phyloP scores from a whole-genome alignment of 1,140 invertebrate species.

The Drosophila setifemur region DNA sequence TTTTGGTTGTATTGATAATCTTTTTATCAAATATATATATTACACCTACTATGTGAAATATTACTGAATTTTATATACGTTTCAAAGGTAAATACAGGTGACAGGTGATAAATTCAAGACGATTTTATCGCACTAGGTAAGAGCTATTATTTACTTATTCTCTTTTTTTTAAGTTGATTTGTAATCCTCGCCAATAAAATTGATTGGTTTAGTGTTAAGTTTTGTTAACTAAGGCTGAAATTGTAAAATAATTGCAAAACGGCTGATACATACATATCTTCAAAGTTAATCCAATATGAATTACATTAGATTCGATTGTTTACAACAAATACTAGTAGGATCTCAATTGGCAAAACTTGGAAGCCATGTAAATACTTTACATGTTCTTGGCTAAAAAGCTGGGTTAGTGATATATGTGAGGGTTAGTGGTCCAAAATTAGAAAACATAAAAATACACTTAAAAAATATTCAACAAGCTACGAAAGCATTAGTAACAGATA shows the following conservation, averaged over 20 bases:
- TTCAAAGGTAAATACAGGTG: too few relatives aligned
- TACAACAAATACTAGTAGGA: slow-evolving; percentile 4
- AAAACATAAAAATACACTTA: slow-evolving; percentile 9
- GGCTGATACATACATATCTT: too few relatives aligned
- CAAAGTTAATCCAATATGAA: neutral
- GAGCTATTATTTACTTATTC: too few relatives aligned
- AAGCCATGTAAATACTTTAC: neutral
- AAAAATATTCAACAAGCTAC: slow-evolving; percentile 61
- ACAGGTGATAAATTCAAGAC: too few relatives aligned
- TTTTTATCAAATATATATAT: too few relatives aligned
- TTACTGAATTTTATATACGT: neutral
- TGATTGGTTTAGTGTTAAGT: too few relatives aligned
- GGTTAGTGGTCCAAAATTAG: slow-evolving; percentile 16
- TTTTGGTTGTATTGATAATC: neutral
- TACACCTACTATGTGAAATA: too few relatives aligned
- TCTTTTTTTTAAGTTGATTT: too few relatives aligned
- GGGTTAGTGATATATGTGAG: neutral
- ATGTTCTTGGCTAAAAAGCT: neutral
- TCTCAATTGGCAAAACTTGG: neutral
- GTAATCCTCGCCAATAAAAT: too few relatives aligned
- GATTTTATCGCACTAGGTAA: too few relatives aligned
- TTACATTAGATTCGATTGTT: neutral
- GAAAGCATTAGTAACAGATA: slow-evolving; percentile 65
- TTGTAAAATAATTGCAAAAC: too few relatives aligned
- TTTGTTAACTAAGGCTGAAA: neutral